Base-by-base conservation (phyloP, 1,140 invertebrate genomes). In the Belonocnema kinseyi region DNA sequence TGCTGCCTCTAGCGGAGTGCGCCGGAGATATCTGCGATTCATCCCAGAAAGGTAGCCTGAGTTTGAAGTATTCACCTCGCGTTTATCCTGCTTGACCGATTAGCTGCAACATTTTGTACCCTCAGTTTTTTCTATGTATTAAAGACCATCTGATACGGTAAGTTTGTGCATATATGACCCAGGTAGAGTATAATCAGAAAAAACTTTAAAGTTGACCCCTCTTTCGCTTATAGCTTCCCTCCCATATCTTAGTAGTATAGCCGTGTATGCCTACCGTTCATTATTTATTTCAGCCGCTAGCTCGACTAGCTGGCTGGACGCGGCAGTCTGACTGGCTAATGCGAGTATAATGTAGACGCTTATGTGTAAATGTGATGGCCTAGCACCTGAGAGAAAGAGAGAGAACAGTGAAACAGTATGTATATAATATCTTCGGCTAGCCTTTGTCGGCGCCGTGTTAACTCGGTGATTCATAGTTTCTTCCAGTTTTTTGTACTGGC, bases 341-440 rank as follows among this genome's bases (percentile, higher is more conserved):
- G 79, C 74, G 76, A 77, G 70, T 76, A 77, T 80, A 80, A 80
- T 77, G 74, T 71, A 77, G 61, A 74, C 61, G 75, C 73, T 73
- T 61, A 52, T 51, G 72, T 77, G 75, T 77, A 74, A 51, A 73
- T 71, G 76, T n/a, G 53, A 58, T 61, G 71, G 50, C 52, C 75
- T 72, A 50, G 19, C 71, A 51, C 71, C 61, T 13, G 21, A 66
- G 14, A 66, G 61, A 66, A 40, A 66, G 61, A 66, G 26, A 46
- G 33, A 66, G 61, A 66, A 33, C 61, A 66, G 61, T 66, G 61
- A 66, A 66, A n/a, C 33, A 66, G 61, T 66, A 26, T 66, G 21
- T 66, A 46, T 66, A 66, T 66, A 66, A 66, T 66, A 66, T 66
- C 61, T 66, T 66, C 61, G 61, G 61, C 33, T 66, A 66, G 61